Conservation (phyloP, 2,113 vertebrate genomes). For the Scolopax mira region DNA sequence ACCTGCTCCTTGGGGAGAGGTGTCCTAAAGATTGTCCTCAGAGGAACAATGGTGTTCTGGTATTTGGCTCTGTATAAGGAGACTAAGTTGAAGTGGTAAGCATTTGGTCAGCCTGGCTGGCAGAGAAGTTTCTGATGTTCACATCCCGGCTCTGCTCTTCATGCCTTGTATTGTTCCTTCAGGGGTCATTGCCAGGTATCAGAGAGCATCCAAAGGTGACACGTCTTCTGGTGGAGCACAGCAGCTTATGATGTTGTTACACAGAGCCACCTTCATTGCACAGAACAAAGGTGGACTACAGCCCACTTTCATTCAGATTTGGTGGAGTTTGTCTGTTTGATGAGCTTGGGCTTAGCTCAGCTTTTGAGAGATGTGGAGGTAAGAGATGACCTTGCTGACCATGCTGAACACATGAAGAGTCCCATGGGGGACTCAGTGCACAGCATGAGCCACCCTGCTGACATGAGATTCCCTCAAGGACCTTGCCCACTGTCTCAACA, state of each 20-base stretch:
- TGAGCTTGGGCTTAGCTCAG: neutral
- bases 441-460: neutral
- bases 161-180: accelerated
- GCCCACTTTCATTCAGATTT: neutral
- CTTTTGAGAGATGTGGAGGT: neutral
- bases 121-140: neutral
- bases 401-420: neutral
- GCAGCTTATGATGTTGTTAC: neutral
- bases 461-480: neutral
- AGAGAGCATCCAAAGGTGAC: neutral
- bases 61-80: neutral
- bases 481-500: neutral
- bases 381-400: neutral
- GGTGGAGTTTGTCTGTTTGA: neutral
- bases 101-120: neutral
- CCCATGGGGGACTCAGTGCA: neutral
- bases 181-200: neutral
- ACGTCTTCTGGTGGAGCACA: neutral
- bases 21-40: neutral
- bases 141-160: neutral
- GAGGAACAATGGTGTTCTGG: neutral
- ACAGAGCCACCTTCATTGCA: neutral
- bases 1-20: neutral
- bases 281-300: neutral
- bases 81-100: neutral